Percentiles rank a stretch among this genome's conserved stretches.
Evolutionary conservation across 1,140 invertebrate genomes (phyloP).

Genomic region (Brachystomella parvula): DNA sequence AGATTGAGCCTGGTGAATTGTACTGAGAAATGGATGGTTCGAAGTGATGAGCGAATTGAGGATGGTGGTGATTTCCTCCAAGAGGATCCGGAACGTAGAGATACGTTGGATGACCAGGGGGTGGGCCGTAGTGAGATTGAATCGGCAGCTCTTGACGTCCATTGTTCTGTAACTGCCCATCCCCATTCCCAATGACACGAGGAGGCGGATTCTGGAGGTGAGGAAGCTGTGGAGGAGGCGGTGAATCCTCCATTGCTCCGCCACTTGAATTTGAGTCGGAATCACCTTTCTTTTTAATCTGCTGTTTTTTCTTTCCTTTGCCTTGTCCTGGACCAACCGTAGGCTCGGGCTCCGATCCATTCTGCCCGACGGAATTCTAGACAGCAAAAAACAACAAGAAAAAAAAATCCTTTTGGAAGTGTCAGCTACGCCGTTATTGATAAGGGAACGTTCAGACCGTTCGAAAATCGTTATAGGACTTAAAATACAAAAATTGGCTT

Average conservation of each 20-base stretch:
- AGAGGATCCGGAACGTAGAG: background rate
- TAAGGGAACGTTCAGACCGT: no score
- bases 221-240: background rate
- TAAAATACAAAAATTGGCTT: no score
- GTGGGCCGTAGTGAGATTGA: background rate
- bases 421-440: no score
- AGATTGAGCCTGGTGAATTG: conserved; percentile 30
- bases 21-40: background rate
- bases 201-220: background rate
- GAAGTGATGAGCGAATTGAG: conserved; percentile 8
- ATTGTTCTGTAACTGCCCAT: background rate
- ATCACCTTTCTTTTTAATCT: background rate
- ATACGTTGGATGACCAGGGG: background rate
- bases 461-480: no score
- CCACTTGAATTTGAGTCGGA: background rate
- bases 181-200: background rate
- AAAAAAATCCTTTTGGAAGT: background rate
- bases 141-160: background rate
- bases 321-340: background rate
- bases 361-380: background rate
- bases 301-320: conserved; percentile 2
- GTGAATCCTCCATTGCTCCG: background rate
- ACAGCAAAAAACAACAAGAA: no score
- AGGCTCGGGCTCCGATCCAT: background rate
- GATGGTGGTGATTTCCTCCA: background rate